A percentile compares a stretch with the other conserved stretches of the same genome.
phyloP scores from a whole-genome alignment of 2,888 invertebrate genomes.

The Campoletis raptor region DNA sequence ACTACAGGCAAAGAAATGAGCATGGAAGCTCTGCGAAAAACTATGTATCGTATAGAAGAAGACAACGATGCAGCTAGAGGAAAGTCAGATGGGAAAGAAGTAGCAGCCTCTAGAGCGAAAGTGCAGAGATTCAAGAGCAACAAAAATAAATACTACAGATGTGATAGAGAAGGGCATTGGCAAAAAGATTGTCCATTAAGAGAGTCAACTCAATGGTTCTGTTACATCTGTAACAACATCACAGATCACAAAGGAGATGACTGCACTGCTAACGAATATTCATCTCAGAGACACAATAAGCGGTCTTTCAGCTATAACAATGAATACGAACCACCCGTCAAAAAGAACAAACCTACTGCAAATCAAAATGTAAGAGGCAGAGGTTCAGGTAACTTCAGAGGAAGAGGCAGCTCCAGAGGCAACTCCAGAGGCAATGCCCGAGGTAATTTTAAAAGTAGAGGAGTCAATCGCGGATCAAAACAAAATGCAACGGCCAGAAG shows the following conservation, averaged over 20 bases:
- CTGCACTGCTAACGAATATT: slow-evolving; percentile 18
- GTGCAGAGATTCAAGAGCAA: slow-evolving; percentile 18
- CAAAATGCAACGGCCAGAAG: slow-evolving; percentile 40
- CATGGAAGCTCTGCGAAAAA: slow-evolving; percentile 53
- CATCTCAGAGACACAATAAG: slow-evolving; percentile 21
- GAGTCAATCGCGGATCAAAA: background rate
- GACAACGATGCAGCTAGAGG: slow-evolving; percentile 55
- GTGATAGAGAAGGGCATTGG: slow-evolving; percentile 55
- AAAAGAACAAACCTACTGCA: slow-evolving; percentile 33
- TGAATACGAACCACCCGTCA: slow-evolving; percentile 47
- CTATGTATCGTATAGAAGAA: slow-evolving; percentile 49
- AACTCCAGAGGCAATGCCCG: slow-evolving; percentile 33
- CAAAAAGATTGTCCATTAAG: slow-evolving; percentile 27
- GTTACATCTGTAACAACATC: slow-evolving; percentile 33
- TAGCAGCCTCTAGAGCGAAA: slow-evolving; percentile 43
- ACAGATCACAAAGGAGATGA: slow-evolving; percentile 48
- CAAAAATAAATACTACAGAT: slow-evolving; percentile 60
- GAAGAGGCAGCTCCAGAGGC: slow-evolving; percentile 49
- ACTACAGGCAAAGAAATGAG: slow-evolving; percentile 59
- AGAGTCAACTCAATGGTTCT: slow-evolving; percentile 57
- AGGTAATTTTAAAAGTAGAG: background rate
- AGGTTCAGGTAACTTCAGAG: slow-evolving; percentile 32
- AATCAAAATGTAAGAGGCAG: slow-evolving; percentile 25
- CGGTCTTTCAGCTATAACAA: slow-evolving; percentile 14
- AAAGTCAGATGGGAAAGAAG: slow-evolving; percentile 42